phyloP scores from a whole-genome alignment of 2,113 vertebrate species.

The Ophthalmotilapia sp. region DNA sequence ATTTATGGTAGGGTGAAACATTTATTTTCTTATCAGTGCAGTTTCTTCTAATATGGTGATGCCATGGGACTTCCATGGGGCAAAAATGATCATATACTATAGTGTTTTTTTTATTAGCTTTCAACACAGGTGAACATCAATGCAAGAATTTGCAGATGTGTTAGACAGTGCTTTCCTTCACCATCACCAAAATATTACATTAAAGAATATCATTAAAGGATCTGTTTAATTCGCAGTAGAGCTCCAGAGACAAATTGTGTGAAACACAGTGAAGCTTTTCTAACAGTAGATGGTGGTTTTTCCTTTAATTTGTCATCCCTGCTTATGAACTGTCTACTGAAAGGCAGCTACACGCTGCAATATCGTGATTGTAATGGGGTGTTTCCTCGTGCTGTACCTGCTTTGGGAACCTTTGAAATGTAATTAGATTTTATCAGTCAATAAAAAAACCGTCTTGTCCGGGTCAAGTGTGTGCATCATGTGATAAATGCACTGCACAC shows the following conservation, averaged over 20 bases:
- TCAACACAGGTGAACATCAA: neutral
- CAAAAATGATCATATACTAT: neutral
- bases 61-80: neutral
- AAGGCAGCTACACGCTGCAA: neutral
- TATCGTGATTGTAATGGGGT: conserved; percentile 5
- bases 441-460: conserved; percentile 37
- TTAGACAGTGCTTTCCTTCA: neutral
- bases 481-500: conserved; percentile 41
- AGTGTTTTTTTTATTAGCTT: neutral
- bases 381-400: conserved; percentile 20
- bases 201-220: neutral
- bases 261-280: neutral
- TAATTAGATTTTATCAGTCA: conserved; percentile 65
- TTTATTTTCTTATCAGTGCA: neutral
- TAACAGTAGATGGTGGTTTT: neutral
- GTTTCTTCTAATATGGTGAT: neutral
- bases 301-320: neutral
- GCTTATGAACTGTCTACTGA: neutral
- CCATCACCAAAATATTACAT: neutral
- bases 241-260: neutral
- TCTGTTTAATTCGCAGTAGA: neutral
- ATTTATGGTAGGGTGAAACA: neutral
- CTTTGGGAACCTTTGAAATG: conserved; percentile 64
- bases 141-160: neutral
- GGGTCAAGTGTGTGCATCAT: conserved; percentile 38